Evolutionary conservation across 2,113 vertebrate genomes (phyloP).

Genomic region (rabbit (Oryctolagus cuniculus)): DNA sequence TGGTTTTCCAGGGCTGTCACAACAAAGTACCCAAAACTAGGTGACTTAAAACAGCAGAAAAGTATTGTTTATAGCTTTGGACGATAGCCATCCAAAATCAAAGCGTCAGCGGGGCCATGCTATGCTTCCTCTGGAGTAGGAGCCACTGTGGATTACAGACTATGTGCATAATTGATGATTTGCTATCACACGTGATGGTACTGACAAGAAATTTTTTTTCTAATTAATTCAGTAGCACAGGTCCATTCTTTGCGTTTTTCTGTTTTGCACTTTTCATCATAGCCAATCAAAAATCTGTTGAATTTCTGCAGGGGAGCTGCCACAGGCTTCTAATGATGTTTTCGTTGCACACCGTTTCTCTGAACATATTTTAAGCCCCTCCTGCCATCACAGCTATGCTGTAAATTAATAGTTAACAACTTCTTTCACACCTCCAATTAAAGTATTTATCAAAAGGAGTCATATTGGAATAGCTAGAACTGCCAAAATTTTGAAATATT

Average conservation of each 20-base stretch:
- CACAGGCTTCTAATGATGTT: background rate
- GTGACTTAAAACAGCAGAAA: background rate
- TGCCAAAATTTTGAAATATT: background rate
- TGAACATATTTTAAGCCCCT: constrained; percentile 8
- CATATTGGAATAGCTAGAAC: background rate
- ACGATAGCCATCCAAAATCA: background rate
- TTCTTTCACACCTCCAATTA: background rate
- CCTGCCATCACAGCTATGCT: background rate
- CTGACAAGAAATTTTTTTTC: constrained; percentile 69
- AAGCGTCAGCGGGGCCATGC: background rate
- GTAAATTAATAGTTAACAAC: constrained; percentile 27
- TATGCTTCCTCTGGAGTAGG: background rate
- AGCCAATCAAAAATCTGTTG: background rate
- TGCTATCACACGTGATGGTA: constrained; percentile 68
- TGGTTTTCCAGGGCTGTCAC: background rate
- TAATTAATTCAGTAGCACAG: constrained; percentile 65
- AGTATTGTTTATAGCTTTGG: background rate
- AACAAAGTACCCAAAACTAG: background rate
- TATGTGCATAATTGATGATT: constrained; percentile 76
- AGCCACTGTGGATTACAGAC: constrained; percentile 67
- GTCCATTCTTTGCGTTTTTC: constrained; percentile 39
- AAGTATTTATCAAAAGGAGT: constrained; percentile 38
- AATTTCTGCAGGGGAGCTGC: constrained; percentile 49
- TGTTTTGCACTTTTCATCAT: background rate
- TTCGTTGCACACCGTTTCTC: constrained; percentile 43